Evolutionary conservation across 2,797 vertebrate genomes (phyloP), one percentile per base, ranked within the genome.

Genomic region (Trematomus bernacchii): DNA sequence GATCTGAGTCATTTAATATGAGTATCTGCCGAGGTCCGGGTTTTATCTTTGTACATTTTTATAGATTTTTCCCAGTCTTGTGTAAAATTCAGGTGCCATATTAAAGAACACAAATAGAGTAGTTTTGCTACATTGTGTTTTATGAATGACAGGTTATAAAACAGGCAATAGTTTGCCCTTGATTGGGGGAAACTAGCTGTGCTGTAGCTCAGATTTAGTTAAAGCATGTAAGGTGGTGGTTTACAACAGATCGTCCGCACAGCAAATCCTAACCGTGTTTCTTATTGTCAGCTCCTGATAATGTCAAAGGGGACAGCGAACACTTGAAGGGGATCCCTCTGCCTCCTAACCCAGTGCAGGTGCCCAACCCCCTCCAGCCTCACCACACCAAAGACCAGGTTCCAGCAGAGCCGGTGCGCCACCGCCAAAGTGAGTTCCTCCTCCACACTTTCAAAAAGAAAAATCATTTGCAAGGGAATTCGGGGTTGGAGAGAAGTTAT

Each of bases 341-440:
- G 64, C 93, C 92, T 8, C 92, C 91, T n/a, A 94, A 95, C 75
- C 96, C 96, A 12, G 96, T 93, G 78, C 95, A 96, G 85, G 94
- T 96, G 89, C 95, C 96, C 82, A 93, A 90, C 70, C 96, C 94
- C 71, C 91, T 96, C 47, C 95, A 96, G 51, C 91, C 79, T 46
- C 96, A 85, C 78, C 90, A 85, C 9, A 89, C 92, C 87, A 87
- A 93, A 87, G 96, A 97, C 27, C 83, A 88, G 16, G 80, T 85
- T 80, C 89, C 85, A 1, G 94, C 84, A 3, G 95, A 96, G 76
- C 90, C 95, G 74, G 94, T 96, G 60, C 97, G 96, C 71, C 94
- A 97, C 84, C 97, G 96, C 71, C 97, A 98, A 94, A 99, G 98
- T 99, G 94, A 97, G 97, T 94, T 59, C 11, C 11, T 50, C 43